phyloP scores from a whole-genome alignment of 2,113 vertebrate species.

The Crotophaga sulcirostris region DNA sequence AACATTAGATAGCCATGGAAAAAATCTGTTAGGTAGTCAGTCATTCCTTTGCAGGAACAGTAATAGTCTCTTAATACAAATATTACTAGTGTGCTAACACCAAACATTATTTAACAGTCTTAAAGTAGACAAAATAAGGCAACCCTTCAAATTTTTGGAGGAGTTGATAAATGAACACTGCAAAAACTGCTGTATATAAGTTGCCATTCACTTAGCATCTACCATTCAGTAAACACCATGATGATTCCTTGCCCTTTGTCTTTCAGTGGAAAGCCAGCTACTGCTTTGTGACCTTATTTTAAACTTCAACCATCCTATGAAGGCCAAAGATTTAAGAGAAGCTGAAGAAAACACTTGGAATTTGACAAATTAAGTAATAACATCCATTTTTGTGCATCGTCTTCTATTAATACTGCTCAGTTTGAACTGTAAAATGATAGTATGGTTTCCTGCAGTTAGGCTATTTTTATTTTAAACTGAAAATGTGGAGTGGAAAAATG shows the following conservation, averaged over 20 bases:
- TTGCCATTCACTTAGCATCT: background rate
- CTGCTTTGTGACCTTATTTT: slow-evolving; percentile 86
- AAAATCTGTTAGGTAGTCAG: background rate
- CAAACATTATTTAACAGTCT: background rate
- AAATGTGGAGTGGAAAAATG: background rate
- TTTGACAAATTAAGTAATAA: slow-evolving; percentile 37
- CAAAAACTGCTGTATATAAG: background rate
- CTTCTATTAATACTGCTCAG: background rate
- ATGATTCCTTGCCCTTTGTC: background rate
- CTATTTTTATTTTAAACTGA: background rate
- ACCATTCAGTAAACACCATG: background rate
- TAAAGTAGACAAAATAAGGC: background rate
- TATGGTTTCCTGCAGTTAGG: background rate
- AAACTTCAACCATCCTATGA: slow-evolving; percentile 77
- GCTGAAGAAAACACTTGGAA: slow-evolving; percentile 20
- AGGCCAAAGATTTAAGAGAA: slow-evolving; percentile 56
- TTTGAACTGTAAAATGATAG: background rate
- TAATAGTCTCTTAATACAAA: background rate
- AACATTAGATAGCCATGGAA: fast-evolving
- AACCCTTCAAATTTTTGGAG: background rate
- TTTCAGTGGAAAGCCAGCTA: slow-evolving; percentile 82
- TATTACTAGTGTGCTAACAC: background rate
- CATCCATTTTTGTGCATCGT: background rate
- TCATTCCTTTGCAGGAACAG: background rate
- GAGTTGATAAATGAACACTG: background rate